These are phyloP conservation scores for Philotrypesis tridentata DNA, from an alignment of 1,140 invertebrate genomes.

Conservation along the genomic window DNA sequence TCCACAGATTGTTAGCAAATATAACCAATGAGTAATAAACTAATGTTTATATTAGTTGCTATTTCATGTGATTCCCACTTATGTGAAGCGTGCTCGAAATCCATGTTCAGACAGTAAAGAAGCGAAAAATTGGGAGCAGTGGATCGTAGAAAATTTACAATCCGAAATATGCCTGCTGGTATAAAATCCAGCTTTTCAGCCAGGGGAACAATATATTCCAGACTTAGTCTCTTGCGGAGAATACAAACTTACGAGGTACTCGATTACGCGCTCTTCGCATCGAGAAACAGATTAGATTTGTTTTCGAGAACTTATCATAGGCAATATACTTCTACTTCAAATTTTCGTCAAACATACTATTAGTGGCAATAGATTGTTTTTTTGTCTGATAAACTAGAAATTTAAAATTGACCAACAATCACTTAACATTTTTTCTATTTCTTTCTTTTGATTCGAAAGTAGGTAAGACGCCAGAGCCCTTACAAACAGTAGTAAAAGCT, in stretches of 20 bases:
- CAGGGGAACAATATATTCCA: not conserved
- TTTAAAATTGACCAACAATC: no score
- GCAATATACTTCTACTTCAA: not conserved
- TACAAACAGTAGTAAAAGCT: not conserved
- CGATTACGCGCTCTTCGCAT: conserved; percentile 5
- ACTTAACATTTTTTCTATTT: no score
- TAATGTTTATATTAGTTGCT: no score
- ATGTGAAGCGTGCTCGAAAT: no score
- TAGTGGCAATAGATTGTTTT: no score
- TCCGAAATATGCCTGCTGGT: not conserved
- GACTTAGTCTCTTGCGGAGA: not conserved
- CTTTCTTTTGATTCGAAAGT: no score
- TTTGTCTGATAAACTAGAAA: no score
- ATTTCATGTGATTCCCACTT: no score
- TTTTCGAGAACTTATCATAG: not conserved
- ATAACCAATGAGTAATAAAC: no score
- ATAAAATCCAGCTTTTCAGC: no score
- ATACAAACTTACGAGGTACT: conserved; percentile 1
- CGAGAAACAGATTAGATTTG: not conserved
- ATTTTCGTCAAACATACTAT: no score
- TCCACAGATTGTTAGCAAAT: no score
- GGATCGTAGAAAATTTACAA: not conserved
- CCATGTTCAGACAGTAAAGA: not conserved
- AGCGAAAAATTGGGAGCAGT: not conserved
- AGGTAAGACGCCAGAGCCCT: not conserved